phyloP scores from a whole-genome alignment of 2,797 vertebrate species.

The Ciconia nigra region DNA sequence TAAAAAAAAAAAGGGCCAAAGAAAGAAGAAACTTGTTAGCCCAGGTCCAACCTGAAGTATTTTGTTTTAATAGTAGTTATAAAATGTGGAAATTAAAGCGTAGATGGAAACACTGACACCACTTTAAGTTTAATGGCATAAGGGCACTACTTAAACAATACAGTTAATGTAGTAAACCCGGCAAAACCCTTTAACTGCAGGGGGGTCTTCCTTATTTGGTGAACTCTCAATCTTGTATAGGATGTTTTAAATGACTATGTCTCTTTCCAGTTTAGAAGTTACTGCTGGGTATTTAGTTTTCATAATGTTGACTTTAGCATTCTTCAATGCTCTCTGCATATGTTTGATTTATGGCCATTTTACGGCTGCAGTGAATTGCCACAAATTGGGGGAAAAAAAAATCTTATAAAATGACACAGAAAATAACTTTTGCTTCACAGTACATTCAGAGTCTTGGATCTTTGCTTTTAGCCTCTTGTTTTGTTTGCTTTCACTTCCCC shows the following conservation, averaged over 20 bases:
- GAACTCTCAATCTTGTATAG: background rate
- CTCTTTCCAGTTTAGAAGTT: background rate
- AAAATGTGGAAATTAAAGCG: background rate
- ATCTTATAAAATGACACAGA: background rate
- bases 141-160: background rate
- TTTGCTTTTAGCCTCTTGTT: background rate
- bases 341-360: constrained; percentile 1
- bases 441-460: background rate
- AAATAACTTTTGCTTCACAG: background rate
- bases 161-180: background rate
- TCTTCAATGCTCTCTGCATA: background rate
- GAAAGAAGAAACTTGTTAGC: background rate
- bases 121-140: background rate
- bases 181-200: background rate
- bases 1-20: background rate
- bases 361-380: background rate
- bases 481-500: background rate
- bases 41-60: background rate
- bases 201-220: background rate
- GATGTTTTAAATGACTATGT: background rate
- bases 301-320: background rate
- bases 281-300: background rate
- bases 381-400: background rate
- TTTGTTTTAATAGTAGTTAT: background rate
- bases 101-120: background rate